Evolutionary conservation across 2,888 invertebrate genomes (phyloP), one percentile per base, ranked within the genome.

Genomic region (Chymomyza fuscimana): DNA sequence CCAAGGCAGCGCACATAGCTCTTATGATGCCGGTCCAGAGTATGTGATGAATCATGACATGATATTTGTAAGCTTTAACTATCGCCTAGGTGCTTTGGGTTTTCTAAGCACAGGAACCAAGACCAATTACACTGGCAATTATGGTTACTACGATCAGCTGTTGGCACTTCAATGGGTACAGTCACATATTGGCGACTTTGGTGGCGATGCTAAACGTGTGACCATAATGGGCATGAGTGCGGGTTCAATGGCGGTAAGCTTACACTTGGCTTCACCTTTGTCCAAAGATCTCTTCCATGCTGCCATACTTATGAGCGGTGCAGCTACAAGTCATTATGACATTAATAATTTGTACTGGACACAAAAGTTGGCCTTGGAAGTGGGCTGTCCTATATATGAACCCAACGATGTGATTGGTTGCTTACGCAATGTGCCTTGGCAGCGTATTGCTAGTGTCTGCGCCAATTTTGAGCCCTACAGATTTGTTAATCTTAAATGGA

Each of bases 61-160:
- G 36, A 86, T 91, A 0, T 61, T 91, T 16, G 91, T 91, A 4
- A 77, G 89, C 2, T 78, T 91, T 2, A 90, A 91, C 62, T 91
- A 91, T 72, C 89, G 91, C 2, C 65, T 91, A 22, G 90, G 90
- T 1, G 81, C 90, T 1, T 69, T 91, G 56, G 94, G 94, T 6
- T 94, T 94, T 82, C 82, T 94, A n/a, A 93, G 93, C 74, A 94
- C 94, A 0, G 94, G 94, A 0, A 94, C 94, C 65, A 91, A 93
- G 58, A 61, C 22, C 2, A 91, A 93, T 52, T 94, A 94, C 0
- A 94, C 94, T 0, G 95, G 95, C 5, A 95, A 95, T 88, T 93
- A 93, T 71, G 95, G 94, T 0, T 91, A 94, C 70, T 94, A 95
- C 81, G 95, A 95, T 87, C 95, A 95, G 90, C 94, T 95, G 0